Percentiles rank a stretch among this genome's conserved stretches.
Conservation (phyloP, 2,888 invertebrate species). For the Oeneis ivallda region DNA sequence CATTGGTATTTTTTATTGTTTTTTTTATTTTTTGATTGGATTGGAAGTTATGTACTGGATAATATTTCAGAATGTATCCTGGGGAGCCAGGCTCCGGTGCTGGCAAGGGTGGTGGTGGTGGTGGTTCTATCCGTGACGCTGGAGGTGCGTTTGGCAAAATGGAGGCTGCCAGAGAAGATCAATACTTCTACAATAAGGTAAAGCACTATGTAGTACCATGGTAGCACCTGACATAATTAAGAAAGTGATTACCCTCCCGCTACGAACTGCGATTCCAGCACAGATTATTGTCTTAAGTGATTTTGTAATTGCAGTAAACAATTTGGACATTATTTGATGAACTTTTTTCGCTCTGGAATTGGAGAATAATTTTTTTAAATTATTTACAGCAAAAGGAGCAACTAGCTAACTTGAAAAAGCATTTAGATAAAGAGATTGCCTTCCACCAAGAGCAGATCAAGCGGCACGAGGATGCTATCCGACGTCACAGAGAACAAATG, state of each 20-base stretch:
- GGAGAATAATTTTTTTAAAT: conserved; percentile 24
- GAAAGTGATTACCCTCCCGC: no score
- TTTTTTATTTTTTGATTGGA: no score
- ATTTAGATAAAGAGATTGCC: conserved; percentile 88
- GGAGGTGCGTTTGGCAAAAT: conserved; percentile 95
- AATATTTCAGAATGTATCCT: conserved; percentile 64
- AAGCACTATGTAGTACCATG: no score
- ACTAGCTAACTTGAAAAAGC: conserved; percentile 85
- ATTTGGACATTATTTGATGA: no score
- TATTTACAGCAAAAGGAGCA: conserved; percentile 89
- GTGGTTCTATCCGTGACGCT: conserved; percentile 92
- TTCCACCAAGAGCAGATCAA: conserved; percentile 94
- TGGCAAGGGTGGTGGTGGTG: conserved; percentile 91
- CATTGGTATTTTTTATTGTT: no score
- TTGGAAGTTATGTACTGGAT: no score
- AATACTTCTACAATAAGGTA: conserved; percentile 94
- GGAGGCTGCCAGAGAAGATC: conserved; percentile 94
- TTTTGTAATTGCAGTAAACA: no score
- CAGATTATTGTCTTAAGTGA: no score
- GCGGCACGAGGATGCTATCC: conserved; percentile 92
- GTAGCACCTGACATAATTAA: no score
- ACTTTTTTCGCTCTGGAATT: no score
- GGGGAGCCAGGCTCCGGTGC: conserved; percentile 91
- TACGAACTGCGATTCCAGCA: no score
- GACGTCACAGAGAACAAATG: conserved; percentile 85